These are phyloP conservation scores for Mus pahari DNA, from an alignment of 2,113 vertebrate species.

Conservation along the genomic window DNA sequence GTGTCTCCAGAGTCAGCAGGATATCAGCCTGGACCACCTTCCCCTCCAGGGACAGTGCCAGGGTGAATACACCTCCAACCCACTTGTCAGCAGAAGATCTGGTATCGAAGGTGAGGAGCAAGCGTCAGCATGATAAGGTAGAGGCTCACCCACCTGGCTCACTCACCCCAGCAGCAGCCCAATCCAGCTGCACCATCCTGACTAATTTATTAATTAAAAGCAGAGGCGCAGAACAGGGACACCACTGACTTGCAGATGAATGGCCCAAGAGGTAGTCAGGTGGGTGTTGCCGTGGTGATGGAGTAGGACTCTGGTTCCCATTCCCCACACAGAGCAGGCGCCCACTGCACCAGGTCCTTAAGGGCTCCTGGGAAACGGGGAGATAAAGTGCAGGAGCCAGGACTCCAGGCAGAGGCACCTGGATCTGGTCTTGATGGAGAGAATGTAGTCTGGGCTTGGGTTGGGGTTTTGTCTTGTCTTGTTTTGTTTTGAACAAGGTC, in stretches of 20 bases:
- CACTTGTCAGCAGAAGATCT: accelerated
- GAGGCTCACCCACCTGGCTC: not conserved
- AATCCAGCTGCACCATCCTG: not conserved
- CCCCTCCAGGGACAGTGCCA: not conserved
- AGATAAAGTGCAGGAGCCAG: too few relatives aligned
- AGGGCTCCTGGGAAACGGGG: not conserved
- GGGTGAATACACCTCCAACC: not conserved
- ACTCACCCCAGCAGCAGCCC: not conserved
- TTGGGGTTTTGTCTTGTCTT: not conserved
- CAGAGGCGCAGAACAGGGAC: slow-evolving; percentile 48
- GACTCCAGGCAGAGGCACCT: not conserved
- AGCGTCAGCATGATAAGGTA: not conserved
- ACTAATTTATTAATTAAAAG: slow-evolving; percentile 79
- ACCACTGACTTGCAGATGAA: slow-evolving; percentile 76
- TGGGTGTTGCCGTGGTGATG: slow-evolving; percentile 10
- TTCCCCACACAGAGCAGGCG: not conserved
- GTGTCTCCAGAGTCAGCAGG: not conserved
- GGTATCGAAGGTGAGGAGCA: not conserved
- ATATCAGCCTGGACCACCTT: too few relatives aligned
- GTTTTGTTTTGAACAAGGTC: not conserved
- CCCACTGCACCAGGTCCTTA: too few relatives aligned
- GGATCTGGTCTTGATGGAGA: too few relatives aligned
- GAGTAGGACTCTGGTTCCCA: not conserved
- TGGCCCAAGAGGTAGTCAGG: slow-evolving; percentile 64
- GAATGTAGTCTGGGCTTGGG: not conserved